A percentile compares a stretch with the other conserved stretches of the same genome.
These are phyloP conservation scores for Scrobipalpa atriplicella DNA, from an alignment of 2,888 invertebrate species.

Conservation along the genomic window DNA sequence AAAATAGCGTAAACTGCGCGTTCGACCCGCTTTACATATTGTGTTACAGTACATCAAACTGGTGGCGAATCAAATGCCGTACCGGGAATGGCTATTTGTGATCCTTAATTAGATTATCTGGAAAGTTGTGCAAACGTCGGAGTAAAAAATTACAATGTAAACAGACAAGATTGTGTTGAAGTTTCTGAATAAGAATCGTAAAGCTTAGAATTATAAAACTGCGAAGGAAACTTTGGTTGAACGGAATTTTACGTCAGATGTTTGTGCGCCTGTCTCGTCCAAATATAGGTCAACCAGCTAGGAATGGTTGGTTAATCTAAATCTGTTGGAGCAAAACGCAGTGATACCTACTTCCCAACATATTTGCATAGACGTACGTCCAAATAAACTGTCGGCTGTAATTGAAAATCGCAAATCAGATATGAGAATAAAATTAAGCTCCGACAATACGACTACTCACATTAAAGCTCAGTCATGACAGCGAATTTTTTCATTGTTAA, in stretches of 20 bases:
- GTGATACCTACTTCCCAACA: background rate
- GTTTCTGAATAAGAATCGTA: too few species aligned
- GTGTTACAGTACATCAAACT: constrained; percentile 61
- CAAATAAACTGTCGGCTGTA: background rate
- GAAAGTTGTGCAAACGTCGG: too few species aligned
- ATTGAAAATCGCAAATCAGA: constrained; percentile 5
- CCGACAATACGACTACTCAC: background rate
- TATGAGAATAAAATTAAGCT: background rate
- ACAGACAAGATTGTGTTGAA: too few species aligned
- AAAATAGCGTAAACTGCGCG: constrained; percentile 78
- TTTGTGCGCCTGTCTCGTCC: background rate
- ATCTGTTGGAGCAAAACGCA: background rate
- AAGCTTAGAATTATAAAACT: too few species aligned
- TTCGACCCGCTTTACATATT: constrained; percentile 68
- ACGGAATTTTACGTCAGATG: background rate
- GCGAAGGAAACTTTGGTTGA: background rate
- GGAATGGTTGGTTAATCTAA: background rate
- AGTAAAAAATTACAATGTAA: too few species aligned
- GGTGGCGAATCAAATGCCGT: background rate
- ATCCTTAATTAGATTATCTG: too few species aligned
- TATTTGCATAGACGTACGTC: background rate
- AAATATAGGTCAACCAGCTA: background rate
- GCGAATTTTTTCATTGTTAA: constrained; percentile 61
- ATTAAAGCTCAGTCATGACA: constrained; percentile 58
- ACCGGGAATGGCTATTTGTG: constrained; percentile 1